Base-by-base conservation (phyloP, 2,113 vertebrate genomes). In the Cercocebus atys region DNA sequence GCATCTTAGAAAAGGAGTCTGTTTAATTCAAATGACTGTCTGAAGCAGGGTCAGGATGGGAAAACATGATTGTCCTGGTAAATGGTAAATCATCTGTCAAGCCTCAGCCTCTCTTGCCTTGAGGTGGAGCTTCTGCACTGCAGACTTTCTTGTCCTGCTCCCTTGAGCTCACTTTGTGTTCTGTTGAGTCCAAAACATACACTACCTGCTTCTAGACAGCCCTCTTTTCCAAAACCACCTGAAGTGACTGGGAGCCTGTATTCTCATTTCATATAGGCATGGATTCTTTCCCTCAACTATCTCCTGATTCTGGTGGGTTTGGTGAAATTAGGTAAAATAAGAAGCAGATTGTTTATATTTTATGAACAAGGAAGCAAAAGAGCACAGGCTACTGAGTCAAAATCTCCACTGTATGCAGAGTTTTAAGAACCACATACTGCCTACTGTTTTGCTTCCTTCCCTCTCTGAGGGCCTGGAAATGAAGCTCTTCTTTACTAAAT, bases 1-100 rank as follows among this genome's bases (percentile, higher is more conserved):
- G 22, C 32, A 96, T 82, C 66, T 96, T 96, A 93, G 68, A 55
- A 88, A 97, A 75, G 4, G 78, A 83, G 8, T 85, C 30, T 55
- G 30, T 30, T 61, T 91, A 94, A 90, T 88, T 80, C 50, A 88
- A 75, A 93, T 57, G 57, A 52, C 25, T 78, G 10, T 75, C 32
- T 83, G 52, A 95, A 83, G 32, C 20, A 86, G 18, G 45, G 25
- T 73, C 59, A n/a, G n/a, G 68, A 25, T 87, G 40, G 75, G 4
- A 47, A 75, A 38, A 81, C 27, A 57, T 50, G 38, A 55, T 45
- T 96, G 25, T 40, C 6, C 25, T 47, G 17, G 40, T 59, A 92
- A 75, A 43, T 73, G 35, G 32, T 55, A 72, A 97, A 43, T 73
- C 52, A 93, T 64, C 40, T 87, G 35, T 90, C 89, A 73, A 95